Conservation (phyloP, 2,113 vertebrate genomes). For the Himantopus leucocephalus region DNA sequence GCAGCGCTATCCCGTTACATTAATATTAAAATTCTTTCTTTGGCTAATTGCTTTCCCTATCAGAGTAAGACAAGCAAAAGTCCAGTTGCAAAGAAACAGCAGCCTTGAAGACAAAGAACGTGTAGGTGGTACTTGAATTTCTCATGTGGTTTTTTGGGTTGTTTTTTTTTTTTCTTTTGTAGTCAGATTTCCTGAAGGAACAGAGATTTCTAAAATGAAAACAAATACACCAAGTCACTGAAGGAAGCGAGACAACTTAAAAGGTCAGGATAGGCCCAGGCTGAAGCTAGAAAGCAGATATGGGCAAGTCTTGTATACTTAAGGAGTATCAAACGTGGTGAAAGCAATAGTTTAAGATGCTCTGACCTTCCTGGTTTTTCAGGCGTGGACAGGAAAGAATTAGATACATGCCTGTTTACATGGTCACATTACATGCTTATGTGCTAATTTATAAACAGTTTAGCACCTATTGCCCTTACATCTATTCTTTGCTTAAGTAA, state of each 20-base stretch:
- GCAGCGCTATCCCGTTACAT: neutral
- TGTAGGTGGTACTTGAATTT: neutral
- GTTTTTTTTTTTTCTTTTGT: neutral
- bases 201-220: neutral
- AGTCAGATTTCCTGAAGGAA: neutral
- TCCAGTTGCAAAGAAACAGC: neutral
- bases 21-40: neutral
- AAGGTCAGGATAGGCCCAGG: neutral
- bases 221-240: neutral
- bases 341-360: neutral
- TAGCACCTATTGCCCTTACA: neutral
- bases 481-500: neutral
- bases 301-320: neutral
- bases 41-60: neutral
- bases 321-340: neutral
- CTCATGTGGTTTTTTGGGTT: accelerated
- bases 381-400: neutral
- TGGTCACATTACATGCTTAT: neutral
- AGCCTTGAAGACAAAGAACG: neutral
- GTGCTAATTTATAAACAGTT: neutral
- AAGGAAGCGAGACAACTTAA: neutral
- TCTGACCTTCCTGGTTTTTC: neutral
- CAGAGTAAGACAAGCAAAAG: neutral
- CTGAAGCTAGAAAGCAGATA: neutral
- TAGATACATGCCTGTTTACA: neutral